Conservation (phyloP, 2,888 invertebrate genomes). For the Tethea ocularis region DNA sequence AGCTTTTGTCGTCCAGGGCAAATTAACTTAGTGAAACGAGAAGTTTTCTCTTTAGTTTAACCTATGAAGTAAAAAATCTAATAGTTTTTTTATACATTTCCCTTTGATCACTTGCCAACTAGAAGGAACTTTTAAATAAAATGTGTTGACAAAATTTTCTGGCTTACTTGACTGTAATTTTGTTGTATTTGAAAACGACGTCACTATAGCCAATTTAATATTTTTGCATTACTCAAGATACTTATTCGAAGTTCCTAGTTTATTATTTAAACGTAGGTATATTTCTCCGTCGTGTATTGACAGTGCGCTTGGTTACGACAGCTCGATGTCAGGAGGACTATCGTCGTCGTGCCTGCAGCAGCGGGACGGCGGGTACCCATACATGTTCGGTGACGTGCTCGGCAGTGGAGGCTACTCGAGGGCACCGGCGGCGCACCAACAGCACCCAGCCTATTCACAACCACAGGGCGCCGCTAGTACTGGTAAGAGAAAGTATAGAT, state of each 20-base stretch:
- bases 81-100: neutral
- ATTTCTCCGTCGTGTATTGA: constrained; percentile 18
- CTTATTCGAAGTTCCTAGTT: too few relatives aligned
- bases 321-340: constrained; percentile 94
- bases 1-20: constrained; percentile 65
- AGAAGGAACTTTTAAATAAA: neutral
- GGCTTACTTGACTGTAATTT: constrained; percentile 17
- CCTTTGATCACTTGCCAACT: neutral
- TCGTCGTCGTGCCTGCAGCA: constrained; percentile 93
- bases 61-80: constrained; percentile 28
- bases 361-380: constrained; percentile 91
- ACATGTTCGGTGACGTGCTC: constrained; percentile 96
- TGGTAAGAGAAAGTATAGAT: too few relatives aligned
- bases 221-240: too few relatives aligned
- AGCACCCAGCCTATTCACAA: constrained; percentile 87
- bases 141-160: constrained; percentile 8
- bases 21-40: constrained; percentile 72
- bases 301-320: constrained; percentile 70
- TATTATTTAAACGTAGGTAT: too few relatives aligned
- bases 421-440: constrained; percentile 90
- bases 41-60: constrained; percentile 56
- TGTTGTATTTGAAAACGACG: neutral
- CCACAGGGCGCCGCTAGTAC: constrained; percentile 82
- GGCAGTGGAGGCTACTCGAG: constrained; percentile 88
- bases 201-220: too few relatives aligned